These are phyloP conservation scores for Strigamia transsilvanica DNA, from an alignment of 2,888 invertebrate genomes.

Conservation along the genomic window DNA sequence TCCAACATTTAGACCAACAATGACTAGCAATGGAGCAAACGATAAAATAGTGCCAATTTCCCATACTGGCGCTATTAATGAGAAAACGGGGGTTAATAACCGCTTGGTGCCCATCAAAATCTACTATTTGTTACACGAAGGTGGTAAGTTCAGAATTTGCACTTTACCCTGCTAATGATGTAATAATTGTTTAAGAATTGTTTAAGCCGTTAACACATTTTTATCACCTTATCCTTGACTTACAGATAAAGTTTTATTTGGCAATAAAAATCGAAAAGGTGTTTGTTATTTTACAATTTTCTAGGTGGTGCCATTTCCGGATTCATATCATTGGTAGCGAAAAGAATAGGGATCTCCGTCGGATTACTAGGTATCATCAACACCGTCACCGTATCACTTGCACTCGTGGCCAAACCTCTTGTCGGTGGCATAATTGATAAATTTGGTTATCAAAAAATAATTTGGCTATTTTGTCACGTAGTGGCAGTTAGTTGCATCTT, in stretches of 20 bases:
- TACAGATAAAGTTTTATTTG: not conserved
- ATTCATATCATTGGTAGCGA: constrained; percentile 44
- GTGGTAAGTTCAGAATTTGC: not conserved
- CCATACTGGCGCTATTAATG: not conserved
- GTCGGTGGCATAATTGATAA: constrained; percentile 6
- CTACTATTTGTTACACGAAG: not conserved
- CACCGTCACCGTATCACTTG: constrained; percentile 9
- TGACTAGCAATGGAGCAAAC: not conserved
- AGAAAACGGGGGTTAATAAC: not conserved
- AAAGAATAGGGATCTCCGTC: constrained; percentile 4
- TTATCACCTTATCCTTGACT: too few species aligned
- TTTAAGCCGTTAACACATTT: not conserved
- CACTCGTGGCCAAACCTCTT: constrained; percentile 44
- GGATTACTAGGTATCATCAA: constrained; percentile 18
- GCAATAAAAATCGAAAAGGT: not conserved
- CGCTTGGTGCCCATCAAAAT: not conserved
- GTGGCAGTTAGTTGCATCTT: not conserved
- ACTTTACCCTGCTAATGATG: not conserved
- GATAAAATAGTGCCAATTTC: not conserved
- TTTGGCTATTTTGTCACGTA: constrained; percentile 22
- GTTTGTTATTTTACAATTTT: not conserved
- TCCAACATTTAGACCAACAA: not conserved
- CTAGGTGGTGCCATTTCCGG: constrained; percentile 29
- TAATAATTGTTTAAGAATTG: not conserved
- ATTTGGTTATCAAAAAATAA: constrained; percentile 18